Evolutionary conservation across 2,797 vertebrate genomes (phyloP).

Genomic region (Buphagus erythrorhynchus): DNA sequence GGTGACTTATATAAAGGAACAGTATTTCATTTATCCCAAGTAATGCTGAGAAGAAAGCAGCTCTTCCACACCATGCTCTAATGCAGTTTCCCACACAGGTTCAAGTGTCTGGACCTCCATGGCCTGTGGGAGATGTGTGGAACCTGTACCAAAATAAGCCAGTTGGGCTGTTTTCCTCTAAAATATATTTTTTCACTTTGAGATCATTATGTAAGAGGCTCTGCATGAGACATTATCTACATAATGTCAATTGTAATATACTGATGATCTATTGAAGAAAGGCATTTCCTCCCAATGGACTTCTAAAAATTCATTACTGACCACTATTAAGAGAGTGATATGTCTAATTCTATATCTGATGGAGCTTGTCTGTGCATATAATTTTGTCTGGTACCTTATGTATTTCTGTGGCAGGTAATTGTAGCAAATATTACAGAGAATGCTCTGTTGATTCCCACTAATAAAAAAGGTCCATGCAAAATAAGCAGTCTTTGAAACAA

Average conservation of each 20-base stretch:
- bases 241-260: neutral
- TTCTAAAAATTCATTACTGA: conserved; percentile 3
- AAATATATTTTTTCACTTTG: neutral
- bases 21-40: neutral
- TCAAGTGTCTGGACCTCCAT: neutral
- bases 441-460: neutral
- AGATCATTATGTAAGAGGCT: neutral
- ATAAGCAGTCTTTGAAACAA: conserved; percentile 22
- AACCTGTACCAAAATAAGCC: neutral
- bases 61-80: neutral
- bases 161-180: neutral
- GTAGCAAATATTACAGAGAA: conserved; percentile 36
- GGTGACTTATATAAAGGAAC: neutral
- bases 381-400: neutral
- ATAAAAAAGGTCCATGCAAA: conserved; percentile 26
- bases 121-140: neutral
- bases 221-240: neutral
- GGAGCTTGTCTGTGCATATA: neutral
- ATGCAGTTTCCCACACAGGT: neutral
- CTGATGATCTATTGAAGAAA: conserved; percentile 9
- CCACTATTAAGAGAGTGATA: neutral
- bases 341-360: neutral
- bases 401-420: neutral
- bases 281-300: neutral
- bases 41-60: neutral